A percentile compares a stretch with the other conserved stretches of the same genome.
Conservation (phyloP, 2,113 vertebrate species). For the Varanus salvator region DNA sequence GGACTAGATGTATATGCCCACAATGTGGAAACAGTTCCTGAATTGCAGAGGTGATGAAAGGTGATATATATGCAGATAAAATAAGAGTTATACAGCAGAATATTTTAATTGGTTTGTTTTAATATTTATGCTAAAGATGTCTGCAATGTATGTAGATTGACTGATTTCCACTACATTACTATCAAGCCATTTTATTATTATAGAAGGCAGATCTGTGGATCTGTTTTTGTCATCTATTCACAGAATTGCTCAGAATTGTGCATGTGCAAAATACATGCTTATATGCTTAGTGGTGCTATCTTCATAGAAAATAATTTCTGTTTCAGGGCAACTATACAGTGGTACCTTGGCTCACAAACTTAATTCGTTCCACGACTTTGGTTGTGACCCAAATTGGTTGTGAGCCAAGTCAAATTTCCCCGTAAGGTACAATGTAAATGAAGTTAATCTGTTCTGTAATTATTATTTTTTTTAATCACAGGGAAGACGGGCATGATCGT, state of each 20-base stretch:
- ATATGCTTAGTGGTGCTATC: background rate
- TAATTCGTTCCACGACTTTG: too few relatives aligned
- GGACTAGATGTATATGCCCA: conserved; percentile 97
- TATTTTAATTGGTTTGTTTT: background rate
- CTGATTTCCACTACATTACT: background rate
- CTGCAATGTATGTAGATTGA: background rate
- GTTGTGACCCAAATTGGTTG: too few relatives aligned
- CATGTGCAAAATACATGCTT: background rate
- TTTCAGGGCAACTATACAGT: background rate
- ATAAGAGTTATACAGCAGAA: background rate
- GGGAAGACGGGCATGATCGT: too few relatives aligned
- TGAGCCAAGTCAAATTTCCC: too few relatives aligned
- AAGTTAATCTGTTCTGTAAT: too few relatives aligned
- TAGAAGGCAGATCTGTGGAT: background rate
- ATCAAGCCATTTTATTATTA: background rate
- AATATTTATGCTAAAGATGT: background rate
- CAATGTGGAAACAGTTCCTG: conserved; percentile 94
- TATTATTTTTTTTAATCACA: too few relatives aligned
- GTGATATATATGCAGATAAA: accelerated
- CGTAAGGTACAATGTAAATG: too few relatives aligned
- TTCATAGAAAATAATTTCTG: background rate
- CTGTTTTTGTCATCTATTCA: background rate
- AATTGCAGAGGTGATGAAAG: conserved; percentile 85
- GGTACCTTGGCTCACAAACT: too few relatives aligned
- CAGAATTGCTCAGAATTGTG: background rate